Conservation (phyloP, 53 echinoderm and acorn worm species). For the Holothuria scabra region DNA sequence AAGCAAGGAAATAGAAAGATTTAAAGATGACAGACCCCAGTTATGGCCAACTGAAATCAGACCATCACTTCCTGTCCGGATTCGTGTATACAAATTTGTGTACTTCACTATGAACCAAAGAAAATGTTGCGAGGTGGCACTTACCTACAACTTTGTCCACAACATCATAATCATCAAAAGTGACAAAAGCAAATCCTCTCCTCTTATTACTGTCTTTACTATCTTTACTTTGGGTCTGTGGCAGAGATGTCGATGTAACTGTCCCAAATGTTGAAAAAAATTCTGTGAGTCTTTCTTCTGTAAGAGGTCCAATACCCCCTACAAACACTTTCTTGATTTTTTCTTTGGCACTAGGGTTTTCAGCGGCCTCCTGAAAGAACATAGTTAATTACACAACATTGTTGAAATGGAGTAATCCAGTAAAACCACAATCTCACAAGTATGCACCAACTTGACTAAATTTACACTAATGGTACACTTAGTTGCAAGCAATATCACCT, state of each 20-base stretch:
- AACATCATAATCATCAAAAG: slow-evolving; percentile 70
- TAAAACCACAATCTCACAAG: no score
- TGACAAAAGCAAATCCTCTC: slow-evolving; percentile 76
- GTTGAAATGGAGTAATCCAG: no score
- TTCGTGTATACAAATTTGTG: no score
- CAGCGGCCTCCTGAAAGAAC: slow-evolving; percentile 23
- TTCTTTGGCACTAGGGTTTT: slow-evolving; percentile 34
- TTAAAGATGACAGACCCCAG: no score
- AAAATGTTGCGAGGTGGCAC: not conserved
- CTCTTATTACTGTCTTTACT: slow-evolving; percentile 56
- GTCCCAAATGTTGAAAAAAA: slow-evolving; percentile 61
- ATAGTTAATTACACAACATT: no score
- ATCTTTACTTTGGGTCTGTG: slow-evolving; percentile 51
- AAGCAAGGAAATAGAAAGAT: no score
- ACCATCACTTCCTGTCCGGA: no score
- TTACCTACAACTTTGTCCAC: slow-evolving; percentile 77
- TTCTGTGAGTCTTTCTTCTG: slow-evolving; percentile 46
- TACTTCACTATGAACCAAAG: not conserved
- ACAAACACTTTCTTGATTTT: slow-evolving; percentile 73
- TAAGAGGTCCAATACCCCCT: slow-evolving; percentile 64
- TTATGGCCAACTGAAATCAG: no score
- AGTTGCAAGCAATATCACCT: no score
- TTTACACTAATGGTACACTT: no score
- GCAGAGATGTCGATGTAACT: slow-evolving; percentile 53
- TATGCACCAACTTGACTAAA: no score